These are phyloP conservation scores for Petroica traversi DNA, from an alignment of 2,113 vertebrate genomes.

Conservation along the genomic window DNA sequence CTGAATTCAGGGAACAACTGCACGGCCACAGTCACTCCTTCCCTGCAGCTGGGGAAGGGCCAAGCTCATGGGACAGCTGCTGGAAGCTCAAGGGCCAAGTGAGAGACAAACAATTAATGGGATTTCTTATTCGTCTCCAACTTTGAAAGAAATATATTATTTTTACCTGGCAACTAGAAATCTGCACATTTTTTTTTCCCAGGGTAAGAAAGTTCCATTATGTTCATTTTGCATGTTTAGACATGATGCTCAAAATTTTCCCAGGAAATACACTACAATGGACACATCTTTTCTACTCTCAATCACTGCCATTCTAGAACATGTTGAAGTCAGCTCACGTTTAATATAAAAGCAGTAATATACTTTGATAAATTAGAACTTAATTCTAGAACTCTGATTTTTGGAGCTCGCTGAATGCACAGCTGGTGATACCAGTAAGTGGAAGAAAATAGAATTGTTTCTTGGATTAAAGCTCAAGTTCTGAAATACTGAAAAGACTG, in stretches of 20 bases:
- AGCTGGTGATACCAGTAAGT: accelerated
- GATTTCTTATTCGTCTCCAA: not conserved
- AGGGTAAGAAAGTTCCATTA: not conserved
- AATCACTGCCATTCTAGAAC: not conserved
- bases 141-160: not conserved
- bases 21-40: accelerated
- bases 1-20: not conserved
- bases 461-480: not conserved
- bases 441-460: not conserved
- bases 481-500: not conserved
- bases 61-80: not conserved
- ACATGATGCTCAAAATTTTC: not conserved
- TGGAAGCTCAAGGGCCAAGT: not conserved
- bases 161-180: not conserved
- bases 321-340: not conserved
- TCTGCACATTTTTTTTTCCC: not conserved
- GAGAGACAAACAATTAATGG: not conserved
- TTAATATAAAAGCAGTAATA: not conserved
- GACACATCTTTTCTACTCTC: not conserved
- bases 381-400: not conserved
- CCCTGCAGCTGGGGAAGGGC: not conserved
- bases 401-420: not conserved
- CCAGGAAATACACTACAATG: not conserved
- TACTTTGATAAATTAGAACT: not conserved
- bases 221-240: not conserved